Base-by-base conservation (phyloP, 2,888 invertebrate species). In the Oegoconia quadripuncta region DNA sequence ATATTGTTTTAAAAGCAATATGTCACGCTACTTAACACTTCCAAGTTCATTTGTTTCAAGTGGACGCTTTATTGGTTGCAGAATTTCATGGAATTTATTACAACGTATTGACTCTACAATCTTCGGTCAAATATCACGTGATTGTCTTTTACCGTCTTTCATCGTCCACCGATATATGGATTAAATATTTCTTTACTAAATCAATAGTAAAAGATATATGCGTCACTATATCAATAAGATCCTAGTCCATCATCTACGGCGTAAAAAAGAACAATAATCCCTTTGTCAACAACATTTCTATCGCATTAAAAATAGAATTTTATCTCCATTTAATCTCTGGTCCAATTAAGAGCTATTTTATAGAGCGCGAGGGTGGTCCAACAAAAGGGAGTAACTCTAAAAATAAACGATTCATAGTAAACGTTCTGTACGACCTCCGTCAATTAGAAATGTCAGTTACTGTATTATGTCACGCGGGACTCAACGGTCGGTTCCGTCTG, bases 261-360 rank as follows among this genome's bases (percentile, higher is more conserved):
- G 6, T 13, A 4, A 27, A 35, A 27, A 2, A 25, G 29, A 28
- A 37, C 37, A 36, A 37, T 32, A 31, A 14, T 28, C 23, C 37
- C 49, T 41, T 64, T 64, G 64, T 73, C 74, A 69, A 60, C 55
- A 51, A 38, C 65, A 57, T 52, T 54, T 52, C 57, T 56, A 55
- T 48, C 41, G 55, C 53, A 63, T 69, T 70, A 67, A 60, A 61
- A 49, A 62, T 50, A 46, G 55, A 56, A 30, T 66, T 71, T 76
- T 74, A 78, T 81, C 77, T 74, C 39, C 34, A 37, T 47, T 57
- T 73, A 73, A 80, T 79, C 79, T 80, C 42, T 55, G 55, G 61
- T 41, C 73, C 81, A 83, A 83, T 83, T 82, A 82, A 66, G 68
- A 57, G 53, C 68, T 80, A 78, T 82, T n/a, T 80, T 80, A 69